These are phyloP conservation scores for Rhadina sibilatrix DNA, from an alignment of 2,113 vertebrate species.

Conservation along the genomic window DNA sequence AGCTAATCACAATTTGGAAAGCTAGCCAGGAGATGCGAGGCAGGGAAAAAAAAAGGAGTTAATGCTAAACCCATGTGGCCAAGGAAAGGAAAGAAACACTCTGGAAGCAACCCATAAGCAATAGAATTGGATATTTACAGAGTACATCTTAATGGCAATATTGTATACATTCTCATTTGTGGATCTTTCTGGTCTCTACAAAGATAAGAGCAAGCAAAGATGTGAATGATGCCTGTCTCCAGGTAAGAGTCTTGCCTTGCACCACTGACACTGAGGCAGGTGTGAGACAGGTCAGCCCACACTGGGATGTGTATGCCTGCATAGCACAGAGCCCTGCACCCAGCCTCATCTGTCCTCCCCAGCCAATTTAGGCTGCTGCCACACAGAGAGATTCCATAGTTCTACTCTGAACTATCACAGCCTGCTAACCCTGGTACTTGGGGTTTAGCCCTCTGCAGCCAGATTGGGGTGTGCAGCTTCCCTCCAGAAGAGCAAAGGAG, in stretches of 20 bases:
- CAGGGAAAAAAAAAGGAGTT: not conserved
- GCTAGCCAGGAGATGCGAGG: not conserved
- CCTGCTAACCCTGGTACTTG: not conserved
- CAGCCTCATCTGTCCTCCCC: not conserved
- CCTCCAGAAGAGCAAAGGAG: not conserved
- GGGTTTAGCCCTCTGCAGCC: not conserved
- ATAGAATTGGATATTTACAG: not conserved
- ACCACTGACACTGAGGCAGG: not conserved
- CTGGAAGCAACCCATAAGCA: not conserved
- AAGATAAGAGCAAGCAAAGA: not conserved
- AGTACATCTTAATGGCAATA: not conserved
- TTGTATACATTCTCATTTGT: not conserved
- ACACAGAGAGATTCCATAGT: not conserved
- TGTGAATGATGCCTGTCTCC: not conserved
- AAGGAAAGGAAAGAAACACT: not conserved
- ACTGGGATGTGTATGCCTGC: accelerated
- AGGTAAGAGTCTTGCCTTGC: not conserved
- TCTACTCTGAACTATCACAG: not conserved
- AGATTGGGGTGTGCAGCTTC: accelerated
- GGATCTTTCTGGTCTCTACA: not conserved
- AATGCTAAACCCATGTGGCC: not conserved
- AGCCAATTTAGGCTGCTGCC: not conserved
- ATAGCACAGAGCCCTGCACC: not conserved
- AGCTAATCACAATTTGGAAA: not conserved
- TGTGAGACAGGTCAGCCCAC: not conserved